phyloP scores from a whole-genome alignment of 2,797 vertebrate genomes.

The Pseudocheirus occidentalis region DNA sequence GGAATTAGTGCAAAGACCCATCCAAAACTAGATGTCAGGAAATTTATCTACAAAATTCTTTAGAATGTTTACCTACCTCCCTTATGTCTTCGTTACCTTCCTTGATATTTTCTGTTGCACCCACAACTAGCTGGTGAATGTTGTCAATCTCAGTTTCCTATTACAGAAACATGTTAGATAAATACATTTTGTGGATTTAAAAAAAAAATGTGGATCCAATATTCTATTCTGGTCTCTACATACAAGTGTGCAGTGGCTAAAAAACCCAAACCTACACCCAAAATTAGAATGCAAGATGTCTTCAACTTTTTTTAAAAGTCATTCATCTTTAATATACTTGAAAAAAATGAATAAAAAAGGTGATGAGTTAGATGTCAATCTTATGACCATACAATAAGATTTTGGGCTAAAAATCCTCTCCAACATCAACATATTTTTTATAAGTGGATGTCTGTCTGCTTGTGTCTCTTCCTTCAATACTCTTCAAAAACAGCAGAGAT shows the following conservation, averaged over 20 bases:
- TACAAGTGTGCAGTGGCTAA: background rate
- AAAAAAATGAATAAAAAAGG: background rate
- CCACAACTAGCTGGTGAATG: conserved; percentile 96
- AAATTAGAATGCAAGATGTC: background rate
- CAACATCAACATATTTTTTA: background rate
- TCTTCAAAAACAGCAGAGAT: background rate
- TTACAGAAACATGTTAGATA: conserved; percentile 8
- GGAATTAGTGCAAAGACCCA: background rate
- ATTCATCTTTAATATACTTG: background rate
- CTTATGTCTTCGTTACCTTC: conserved; percentile 99
- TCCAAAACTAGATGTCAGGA: background rate
- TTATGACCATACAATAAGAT: background rate
- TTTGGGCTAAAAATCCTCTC: background rate
- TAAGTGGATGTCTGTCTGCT: background rate
- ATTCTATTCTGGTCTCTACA: background rate
- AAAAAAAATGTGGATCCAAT: background rate
- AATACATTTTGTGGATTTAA: background rate
- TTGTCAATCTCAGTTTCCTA: conserved; percentile 96
- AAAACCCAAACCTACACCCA: background rate
- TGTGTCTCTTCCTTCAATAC: background rate
- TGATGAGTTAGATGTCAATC: background rate
- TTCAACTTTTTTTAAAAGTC: background rate
- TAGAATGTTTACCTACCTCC: conserved; percentile 86
- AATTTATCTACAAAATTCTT: background rate
- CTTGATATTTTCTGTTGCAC: conserved; percentile 98